Evolutionary conservation across 2,113 vertebrate species (phyloP).

Genomic region (Merops nubicus): DNA sequence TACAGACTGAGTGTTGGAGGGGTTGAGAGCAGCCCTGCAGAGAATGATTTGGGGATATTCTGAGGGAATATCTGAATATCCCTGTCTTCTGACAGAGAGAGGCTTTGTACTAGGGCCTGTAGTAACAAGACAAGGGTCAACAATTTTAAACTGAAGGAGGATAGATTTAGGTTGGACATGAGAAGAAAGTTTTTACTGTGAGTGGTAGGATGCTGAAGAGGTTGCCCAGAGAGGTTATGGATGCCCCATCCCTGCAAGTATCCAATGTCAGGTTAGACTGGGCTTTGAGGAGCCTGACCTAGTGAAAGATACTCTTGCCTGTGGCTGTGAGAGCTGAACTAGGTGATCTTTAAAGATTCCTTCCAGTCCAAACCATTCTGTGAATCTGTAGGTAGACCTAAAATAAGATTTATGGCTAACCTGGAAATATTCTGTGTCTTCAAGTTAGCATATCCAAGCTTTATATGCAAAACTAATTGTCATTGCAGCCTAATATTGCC

Average conservation of each 20-base stretch:
- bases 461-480: background rate
- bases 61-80: background rate
- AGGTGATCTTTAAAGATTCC: background rate
- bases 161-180: background rate
- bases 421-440: background rate
- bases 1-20: background rate
- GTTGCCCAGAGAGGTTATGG: background rate
- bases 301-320: background rate
- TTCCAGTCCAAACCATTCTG: background rate
- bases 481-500: background rate
- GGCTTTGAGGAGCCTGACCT: background rate
- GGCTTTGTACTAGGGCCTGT: background rate
- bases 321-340: accelerated
- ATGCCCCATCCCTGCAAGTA: background rate
- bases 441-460: background rate
- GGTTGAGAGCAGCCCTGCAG: background rate
- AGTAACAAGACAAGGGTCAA: background rate
- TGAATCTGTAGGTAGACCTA: background rate
- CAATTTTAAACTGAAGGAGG: background rate
- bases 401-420: background rate
- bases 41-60: background rate
- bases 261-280: background rate
- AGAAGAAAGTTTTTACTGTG: background rate
- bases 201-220: background rate
- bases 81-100: background rate